Base-by-base conservation (phyloP, 2,797 vertebrate species). In the Lithobates sylvaticus region DNA sequence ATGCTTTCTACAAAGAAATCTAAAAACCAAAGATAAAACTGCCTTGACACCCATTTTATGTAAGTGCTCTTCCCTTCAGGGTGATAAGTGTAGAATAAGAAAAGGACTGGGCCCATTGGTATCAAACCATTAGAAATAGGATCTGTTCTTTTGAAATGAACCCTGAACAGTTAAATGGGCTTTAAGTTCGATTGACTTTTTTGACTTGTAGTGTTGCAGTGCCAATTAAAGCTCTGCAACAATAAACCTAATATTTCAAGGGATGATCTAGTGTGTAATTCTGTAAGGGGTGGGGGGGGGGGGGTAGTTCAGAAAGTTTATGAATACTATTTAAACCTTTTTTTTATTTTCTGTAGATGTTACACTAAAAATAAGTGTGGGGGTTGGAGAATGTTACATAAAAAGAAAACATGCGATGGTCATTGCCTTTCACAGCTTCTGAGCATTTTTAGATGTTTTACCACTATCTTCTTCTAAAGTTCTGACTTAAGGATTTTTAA, bases 1-100 rank as follows among this genome's bases (percentile, higher is more conserved):
- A 23, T 58, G 13, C 1, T 72, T 71, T 81, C 47, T 82, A 23
- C 78, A 89, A 82, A 54, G 88, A 89, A 86, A 90, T 84, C 80
- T 90, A 91, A 80, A 93, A 92, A 94, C 93, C 92, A 94, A 94
- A 94, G 92, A 93, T 87, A 81, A 88, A 36, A 42, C 42, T 21
- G 7, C 69, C 47, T 73, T 47, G 34, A 68, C 29, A n/a, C 36
- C 12, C 7, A n/a, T 39, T 39, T 64, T 73, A 27, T 58, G 3
- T 16, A 69, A 70, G 78, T 81, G 39, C 65, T 70, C 65, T 34
- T 79, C 18, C 16, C 29, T 32, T 68, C 12, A 42, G 39, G 3
- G 65, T 10, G 26, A 29, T 78, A 68, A 67, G 65, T 67, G n/a
- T 67, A 5, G 26, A 23, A 61, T 67, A 9, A 29, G 10, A 67